Evolutionary conservation across 2,888 invertebrate genomes (phyloP).

Genomic region (Teinopalpus imperialis): DNA sequence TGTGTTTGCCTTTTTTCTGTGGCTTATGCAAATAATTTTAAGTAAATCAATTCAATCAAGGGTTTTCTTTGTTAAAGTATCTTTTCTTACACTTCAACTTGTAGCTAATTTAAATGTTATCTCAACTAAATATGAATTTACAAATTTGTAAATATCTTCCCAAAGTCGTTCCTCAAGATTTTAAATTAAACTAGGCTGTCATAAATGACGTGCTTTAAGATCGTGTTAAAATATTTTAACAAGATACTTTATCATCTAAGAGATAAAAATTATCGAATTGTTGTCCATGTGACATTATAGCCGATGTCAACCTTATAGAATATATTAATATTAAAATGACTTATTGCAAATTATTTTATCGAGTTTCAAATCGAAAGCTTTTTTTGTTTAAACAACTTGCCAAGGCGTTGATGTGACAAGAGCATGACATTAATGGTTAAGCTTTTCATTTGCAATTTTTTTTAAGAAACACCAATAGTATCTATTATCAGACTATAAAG

Average conservation of each 20-base stretch:
- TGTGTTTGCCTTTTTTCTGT: too few relatives aligned
- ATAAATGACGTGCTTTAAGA: constrained; percentile 7
- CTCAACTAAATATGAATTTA: too few relatives aligned
- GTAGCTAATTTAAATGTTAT: too few relatives aligned
- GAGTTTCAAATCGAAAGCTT: constrained; percentile 12
- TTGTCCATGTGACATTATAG: constrained; percentile 7
- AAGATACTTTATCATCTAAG: constrained; percentile 3
- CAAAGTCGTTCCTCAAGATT: constrained; percentile 2
- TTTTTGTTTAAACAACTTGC: constrained; percentile 19
- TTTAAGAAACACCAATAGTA: background rate
- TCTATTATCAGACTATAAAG: constrained; percentile 3
- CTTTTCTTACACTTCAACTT: too few relatives aligned
- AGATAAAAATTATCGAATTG: constrained; percentile 12
- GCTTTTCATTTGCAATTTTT: background rate
- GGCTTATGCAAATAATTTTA: too few relatives aligned
- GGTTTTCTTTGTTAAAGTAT: too few relatives aligned
- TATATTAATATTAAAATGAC: constrained; percentile 16
- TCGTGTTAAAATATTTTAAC: constrained; percentile 18
- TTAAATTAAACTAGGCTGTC: background rate
- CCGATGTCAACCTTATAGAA: constrained; percentile 7
- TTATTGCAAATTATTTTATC: constrained; percentile 22
- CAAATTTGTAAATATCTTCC: background rate
- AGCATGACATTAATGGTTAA: constrained; percentile 51
- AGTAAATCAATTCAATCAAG: too few relatives aligned
- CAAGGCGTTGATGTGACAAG: constrained; percentile 53